A percentile compares a stretch with the other conserved stretches of the same genome.
Evolutionary conservation across 1,140 invertebrate genomes (phyloP).

Genomic region (Colletes latitarsis): DNA sequence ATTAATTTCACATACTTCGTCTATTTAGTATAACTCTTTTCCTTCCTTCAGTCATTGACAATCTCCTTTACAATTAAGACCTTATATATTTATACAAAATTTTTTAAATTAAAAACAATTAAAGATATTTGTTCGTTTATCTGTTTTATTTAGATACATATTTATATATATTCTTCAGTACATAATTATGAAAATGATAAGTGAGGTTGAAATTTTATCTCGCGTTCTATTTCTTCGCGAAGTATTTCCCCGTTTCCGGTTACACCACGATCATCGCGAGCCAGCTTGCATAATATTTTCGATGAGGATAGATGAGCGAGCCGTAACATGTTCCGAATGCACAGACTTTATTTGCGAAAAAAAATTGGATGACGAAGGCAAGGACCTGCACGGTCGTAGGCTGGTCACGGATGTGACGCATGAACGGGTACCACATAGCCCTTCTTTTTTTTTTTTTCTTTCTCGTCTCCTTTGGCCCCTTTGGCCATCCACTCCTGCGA

Average conservation of each 20-base stretch:
- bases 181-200: too few relatives aligned
- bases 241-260: neutral
- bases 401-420: constrained; percentile 79
- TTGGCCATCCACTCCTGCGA: constrained; percentile 68
- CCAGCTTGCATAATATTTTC: neutral
- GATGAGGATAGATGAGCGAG: constrained; percentile 10
- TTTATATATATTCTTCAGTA: too few relatives aligned
- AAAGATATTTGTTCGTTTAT: too few relatives aligned
- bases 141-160: too few relatives aligned
- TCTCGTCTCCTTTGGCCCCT: constrained; percentile 54
- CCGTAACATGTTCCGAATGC: constrained; percentile 67
- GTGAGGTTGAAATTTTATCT: too few relatives aligned
- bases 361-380: constrained; percentile 51
- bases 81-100: too few relatives aligned
- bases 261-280: too few relatives aligned
- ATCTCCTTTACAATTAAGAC: too few relatives aligned
- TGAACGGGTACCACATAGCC: constrained; percentile 72
- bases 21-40: too few relatives aligned
- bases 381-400: constrained; percentile 69
- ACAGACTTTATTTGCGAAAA: constrained; percentile 51
- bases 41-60: too few relatives aligned
- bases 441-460: constrained; percentile 52
- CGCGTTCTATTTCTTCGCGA: neutral
- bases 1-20: too few relatives aligned
- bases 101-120: too few relatives aligned